These are phyloP conservation scores for Sinopyrophorus schimmeli DNA, from an alignment of 2,888 invertebrate species.

Conservation along the genomic window DNA sequence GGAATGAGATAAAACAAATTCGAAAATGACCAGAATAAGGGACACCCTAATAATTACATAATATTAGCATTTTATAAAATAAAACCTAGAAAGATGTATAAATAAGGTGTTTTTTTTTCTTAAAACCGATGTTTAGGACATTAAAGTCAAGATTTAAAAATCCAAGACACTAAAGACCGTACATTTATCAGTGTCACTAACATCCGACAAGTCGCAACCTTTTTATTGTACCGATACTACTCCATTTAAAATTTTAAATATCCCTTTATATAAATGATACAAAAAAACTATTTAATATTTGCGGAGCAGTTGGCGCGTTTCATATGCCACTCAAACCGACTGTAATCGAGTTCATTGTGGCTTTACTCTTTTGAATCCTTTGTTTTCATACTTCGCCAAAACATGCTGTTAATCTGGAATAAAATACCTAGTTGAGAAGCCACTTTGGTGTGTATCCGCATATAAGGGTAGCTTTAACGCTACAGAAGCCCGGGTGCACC, in stretches of 20 bases:
- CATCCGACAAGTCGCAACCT: constrained; percentile 26
- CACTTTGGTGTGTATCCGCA: constrained; percentile 19
- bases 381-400: constrained; percentile 13
- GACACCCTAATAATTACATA: too few species aligned
- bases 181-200: constrained; percentile 28
- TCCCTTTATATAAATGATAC: too few species aligned
- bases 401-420: constrained; percentile 14
- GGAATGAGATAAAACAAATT: too few species aligned
- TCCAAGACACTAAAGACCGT: constrained; percentile 21
- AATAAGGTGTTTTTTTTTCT: too few species aligned
- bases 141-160: too few species aligned
- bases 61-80: too few species aligned
- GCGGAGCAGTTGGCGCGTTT: neutral
- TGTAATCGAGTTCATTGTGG: constrained; percentile 13
- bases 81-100: too few species aligned
- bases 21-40: too few species aligned
- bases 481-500: constrained; percentile 20
- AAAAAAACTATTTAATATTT: too few species aligned
- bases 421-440: constrained; percentile 18
- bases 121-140: too few species aligned
- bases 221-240: constrained; percentile 23
- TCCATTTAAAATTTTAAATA: too few species aligned
- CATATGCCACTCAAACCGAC: constrained; percentile 1
- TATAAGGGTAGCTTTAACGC: constrained; percentile 21
- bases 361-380: constrained; percentile 9